These are phyloP conservation scores for Steinernema khuongi DNA, from an alignment of 1,140 invertebrate genomes.

Conservation along the genomic window DNA sequence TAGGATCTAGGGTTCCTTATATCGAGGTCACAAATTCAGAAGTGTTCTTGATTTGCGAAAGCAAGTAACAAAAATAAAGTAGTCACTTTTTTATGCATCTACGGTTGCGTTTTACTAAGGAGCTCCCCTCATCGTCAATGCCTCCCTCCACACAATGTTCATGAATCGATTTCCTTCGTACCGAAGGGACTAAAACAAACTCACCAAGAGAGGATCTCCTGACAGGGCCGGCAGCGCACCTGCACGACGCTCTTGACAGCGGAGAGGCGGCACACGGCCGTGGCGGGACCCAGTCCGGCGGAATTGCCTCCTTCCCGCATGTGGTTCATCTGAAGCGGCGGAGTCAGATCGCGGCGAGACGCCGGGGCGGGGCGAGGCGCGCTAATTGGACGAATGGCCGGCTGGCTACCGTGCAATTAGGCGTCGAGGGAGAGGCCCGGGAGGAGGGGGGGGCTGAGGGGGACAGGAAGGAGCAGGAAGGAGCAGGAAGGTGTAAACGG, in stretches of 20 bases:
- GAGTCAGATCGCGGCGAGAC: constrained; percentile 10
- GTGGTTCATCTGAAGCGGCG: constrained; percentile 52
- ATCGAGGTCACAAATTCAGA: no score
- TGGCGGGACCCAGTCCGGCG: constrained; percentile 24
- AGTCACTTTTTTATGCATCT: no score
- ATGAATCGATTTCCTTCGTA: background rate
- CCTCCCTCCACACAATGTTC: constrained; percentile 5
- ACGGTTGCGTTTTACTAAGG: no score
- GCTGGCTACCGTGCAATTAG: constrained; percentile 4
- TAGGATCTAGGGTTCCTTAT: no score
- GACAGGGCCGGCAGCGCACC: constrained; percentile 50
- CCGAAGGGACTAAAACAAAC: constrained; percentile 7
- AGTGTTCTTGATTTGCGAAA: no score
- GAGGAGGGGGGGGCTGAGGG: background rate
- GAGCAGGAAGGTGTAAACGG: background rate
- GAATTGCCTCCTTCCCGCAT: constrained; percentile 46
- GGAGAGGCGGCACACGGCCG: constrained; percentile 44
- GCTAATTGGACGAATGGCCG: constrained; percentile 17
- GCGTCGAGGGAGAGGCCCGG: background rate
- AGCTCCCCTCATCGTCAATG: no score
- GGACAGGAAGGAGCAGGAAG: no score
- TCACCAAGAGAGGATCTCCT: constrained; percentile 53
- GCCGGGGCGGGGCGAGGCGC: background rate
- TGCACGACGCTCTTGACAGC: constrained; percentile 48
- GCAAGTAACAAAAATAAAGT: no score